Base-by-base conservation (phyloP, 2,888 invertebrate species). In the Boloria euphrosyne region DNA sequence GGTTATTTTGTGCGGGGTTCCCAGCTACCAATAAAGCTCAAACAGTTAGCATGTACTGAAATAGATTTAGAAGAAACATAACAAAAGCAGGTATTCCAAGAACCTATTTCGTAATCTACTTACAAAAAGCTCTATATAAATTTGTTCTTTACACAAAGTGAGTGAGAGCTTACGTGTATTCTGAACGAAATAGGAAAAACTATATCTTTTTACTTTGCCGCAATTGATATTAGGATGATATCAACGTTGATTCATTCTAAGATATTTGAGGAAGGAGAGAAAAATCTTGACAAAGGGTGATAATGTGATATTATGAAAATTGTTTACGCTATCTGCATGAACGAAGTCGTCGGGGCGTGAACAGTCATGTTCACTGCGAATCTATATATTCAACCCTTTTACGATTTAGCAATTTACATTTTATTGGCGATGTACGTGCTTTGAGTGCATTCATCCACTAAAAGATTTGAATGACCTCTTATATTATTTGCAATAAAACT, bases 341-440 rank as follows among this genome's bases (percentile, higher is more conserved):
- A 67, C 68, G 60, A 60, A 68, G 67, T 68, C 67, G 65, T 69
- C 52, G 43, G 53, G 65, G 72, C 71, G 75, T 77, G 73, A 75
- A 69, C 71, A 68, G 83, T 84, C 84, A 84, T 87, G 81, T 85
- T 84, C 87, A 85, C 87, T 87, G 83, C 76, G 85, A 89, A 87
- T 89, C 88, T 89, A 90, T 90, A 89, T 89, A 90, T 89, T 89
- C 85, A 38, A 89, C 88, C 87, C 87, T 89, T 90, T 89, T 90
- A 90, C 82, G 87, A 88, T 86, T 85, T 84, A 82, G 83, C 84
- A 89, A 86, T 90, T 89, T 83, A 22, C 78, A 71, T 89, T 90
- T 90, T 90, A 91, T 90, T 85, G 81, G 76, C 70, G 75, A 77
- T 68, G 60, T 50, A 66, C 65, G 64, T 81, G 64, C 54, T 79